Percentiles rank a stretch among this genome's conserved stretches.
phyloP scores from a whole-genome alignment of 2,888 invertebrate genomes.

The Incurvaria masculella region DNA sequence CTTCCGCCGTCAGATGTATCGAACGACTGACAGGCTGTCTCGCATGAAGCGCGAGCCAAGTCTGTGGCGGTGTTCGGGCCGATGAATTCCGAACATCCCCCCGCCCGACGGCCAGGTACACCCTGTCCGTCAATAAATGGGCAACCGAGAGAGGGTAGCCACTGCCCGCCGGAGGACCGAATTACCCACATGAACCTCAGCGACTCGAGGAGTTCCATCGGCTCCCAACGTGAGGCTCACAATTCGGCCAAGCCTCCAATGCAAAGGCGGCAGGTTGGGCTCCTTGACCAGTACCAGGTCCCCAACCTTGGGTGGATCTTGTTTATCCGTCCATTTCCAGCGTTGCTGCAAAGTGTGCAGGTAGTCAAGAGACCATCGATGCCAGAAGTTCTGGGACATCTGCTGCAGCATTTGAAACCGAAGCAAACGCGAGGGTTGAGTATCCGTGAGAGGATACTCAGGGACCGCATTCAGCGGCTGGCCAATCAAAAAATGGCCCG shows the following conservation, averaged over 20 bases:
- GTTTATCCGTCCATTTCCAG: slow-evolving; percentile 14
- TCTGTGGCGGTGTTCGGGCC: no score
- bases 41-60: no score
- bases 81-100: no score
- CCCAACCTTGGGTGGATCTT: slow-evolving; percentile 8
- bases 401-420: slow-evolving; percentile 16
- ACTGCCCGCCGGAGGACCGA: neutral
- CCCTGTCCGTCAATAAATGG: neutral
- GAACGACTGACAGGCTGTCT: no score
- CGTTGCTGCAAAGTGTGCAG: slow-evolving; percentile 15
- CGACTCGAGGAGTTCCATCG: neutral
- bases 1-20: no score
- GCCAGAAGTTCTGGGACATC: slow-evolving; percentile 15
- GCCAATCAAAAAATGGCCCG: slow-evolving; percentile 5
- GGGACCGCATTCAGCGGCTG: slow-evolving; percentile 5
- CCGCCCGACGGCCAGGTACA: no score
- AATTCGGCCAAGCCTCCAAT: slow-evolving; percentile 15
- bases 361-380: slow-evolving; percentile 15
- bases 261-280: slow-evolving; percentile 10
- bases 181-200: neutral
- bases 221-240: neutral
- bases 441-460: slow-evolving; percentile 12
- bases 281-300: slow-evolving; percentile 17
- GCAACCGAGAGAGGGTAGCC: neutral
- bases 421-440: slow-evolving; percentile 10